A percentile compares a stretch with the other conserved stretches of the same genome.
Evolutionary conservation across 2,113 vertebrate species (phyloP).

Genomic region (Paramormyrops kingsleyae): DNA sequence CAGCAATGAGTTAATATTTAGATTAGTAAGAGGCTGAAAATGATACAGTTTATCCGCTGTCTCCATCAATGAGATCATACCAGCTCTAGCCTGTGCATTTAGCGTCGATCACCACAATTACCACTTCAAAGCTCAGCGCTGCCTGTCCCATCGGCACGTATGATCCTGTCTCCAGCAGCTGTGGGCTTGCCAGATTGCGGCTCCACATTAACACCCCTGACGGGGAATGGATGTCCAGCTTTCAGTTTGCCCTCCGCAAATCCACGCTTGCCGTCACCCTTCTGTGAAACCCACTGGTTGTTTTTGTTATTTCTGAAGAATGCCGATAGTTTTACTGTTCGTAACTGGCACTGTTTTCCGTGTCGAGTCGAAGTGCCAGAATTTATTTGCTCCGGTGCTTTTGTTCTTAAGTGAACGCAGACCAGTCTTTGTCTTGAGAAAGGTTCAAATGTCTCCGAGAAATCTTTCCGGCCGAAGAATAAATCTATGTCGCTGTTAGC

Average conservation of each 20-base stretch:
- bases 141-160: background rate
- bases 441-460: background rate
- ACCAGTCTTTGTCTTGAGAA: background rate
- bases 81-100: background rate
- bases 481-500: background rate
- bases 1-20: conserved; percentile 7
- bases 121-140: background rate
- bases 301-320: background rate
- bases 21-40: background rate
- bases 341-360: background rate
- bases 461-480: too few species aligned
- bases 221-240: background rate
- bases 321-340: background rate
- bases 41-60: background rate
- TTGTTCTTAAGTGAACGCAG: background rate
- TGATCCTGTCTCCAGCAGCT: background rate
- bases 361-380: background rate
- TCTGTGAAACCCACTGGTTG: background rate
- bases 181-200: background rate
- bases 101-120: conserved; percentile 2
- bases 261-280: background rate
- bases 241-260: background rate
- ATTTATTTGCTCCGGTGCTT: background rate
- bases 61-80: background rate
- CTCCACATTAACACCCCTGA: background rate